Percentiles rank a stretch among this genome's conserved stretches.
Conservation (phyloP, 1,140 invertebrate genomes). For the Rhopalosiphum padi region DNA sequence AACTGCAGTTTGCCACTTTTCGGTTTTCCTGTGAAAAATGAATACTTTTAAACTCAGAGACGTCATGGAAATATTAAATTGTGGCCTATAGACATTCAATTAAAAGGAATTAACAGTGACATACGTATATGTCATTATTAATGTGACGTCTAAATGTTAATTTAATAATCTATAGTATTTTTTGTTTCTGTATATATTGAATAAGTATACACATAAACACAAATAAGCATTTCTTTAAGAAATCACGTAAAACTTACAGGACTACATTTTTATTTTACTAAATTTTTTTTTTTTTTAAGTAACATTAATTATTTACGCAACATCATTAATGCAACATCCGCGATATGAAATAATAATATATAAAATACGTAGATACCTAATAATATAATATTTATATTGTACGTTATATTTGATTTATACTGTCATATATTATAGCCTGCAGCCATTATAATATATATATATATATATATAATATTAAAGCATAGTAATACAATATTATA, state of each 20-base stretch:
- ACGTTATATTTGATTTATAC: not conserved
- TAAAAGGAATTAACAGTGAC: too few species aligned
- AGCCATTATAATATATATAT: too few species aligned
- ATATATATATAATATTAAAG: too few species aligned
- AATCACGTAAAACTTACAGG: not conserved
- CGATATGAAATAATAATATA: not conserved
- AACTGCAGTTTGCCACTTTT: not conserved
- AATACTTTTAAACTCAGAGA: not conserved
- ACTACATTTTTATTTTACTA: not conserved
- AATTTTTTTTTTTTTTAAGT: too few species aligned
- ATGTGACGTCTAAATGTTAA: too few species aligned
- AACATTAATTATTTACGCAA: not conserved
- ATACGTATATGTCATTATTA: too few species aligned
- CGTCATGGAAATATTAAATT: not conserved
- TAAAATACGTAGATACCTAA: not conserved
- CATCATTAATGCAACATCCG: not conserved
- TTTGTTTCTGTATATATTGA: not conserved
- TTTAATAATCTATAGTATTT: not conserved
- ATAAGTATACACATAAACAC: not conserved
- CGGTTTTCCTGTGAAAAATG: not conserved
- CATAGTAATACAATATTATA: too few species aligned
- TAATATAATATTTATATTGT: too few species aligned
- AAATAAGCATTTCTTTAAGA: not conserved
- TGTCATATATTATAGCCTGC: too few species aligned
- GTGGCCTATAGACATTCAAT: not conserved